A percentile compares a stretch with the other conserved stretches of the same genome.
phyloP scores from a whole-genome alignment of 1,140 invertebrate genomes.

The Catajapyx aquilonaris region DNA sequence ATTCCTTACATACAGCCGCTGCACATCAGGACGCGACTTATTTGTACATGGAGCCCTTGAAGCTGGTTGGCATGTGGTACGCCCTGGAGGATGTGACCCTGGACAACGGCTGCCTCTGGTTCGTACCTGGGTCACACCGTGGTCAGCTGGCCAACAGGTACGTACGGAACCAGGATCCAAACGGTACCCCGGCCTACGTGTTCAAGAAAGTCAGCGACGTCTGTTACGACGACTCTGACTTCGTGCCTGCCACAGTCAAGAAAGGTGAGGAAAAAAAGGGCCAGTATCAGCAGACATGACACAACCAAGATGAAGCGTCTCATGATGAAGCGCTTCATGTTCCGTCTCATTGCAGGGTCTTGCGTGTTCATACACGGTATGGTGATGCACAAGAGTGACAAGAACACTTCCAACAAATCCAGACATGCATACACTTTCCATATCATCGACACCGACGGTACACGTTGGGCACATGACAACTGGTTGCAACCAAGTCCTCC shows the following conservation, averaged over 20 bases:
- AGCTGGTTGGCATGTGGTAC: conserved; percentile 77
- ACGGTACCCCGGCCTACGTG: not conserved
- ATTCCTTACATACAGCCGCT: conserved; percentile 30
- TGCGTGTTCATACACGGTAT: conserved; percentile 78
- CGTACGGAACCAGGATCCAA: conserved; percentile 23
- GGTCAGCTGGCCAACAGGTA: conserved; percentile 50
- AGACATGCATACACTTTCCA: conserved; percentile 92
- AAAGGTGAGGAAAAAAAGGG: not conserved
- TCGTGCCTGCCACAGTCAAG: not conserved
- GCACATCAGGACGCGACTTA: conserved; percentile 78
- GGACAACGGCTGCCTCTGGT: conserved; percentile 89
- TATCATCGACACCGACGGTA: conserved; percentile 58
- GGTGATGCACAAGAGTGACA: conserved; percentile 79
- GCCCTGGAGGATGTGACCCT: conserved; percentile 76
- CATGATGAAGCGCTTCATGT: no score
- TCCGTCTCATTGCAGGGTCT: conserved; percentile 35
- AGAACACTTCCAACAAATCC: conserved; percentile 57
- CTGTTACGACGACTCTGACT: not conserved
- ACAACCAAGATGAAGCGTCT: no score
- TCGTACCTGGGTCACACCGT: conserved; percentile 75
- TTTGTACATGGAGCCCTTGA: conserved; percentile 53
- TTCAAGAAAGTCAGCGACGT: no score
- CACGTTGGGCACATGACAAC: conserved; percentile 57
- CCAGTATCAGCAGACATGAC: no score
- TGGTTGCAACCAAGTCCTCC: conserved; percentile 57